Evolutionary conservation across 92 coral and sea anemone species (phyloP).

Genomic region (Paragorgia papillata): DNA sequence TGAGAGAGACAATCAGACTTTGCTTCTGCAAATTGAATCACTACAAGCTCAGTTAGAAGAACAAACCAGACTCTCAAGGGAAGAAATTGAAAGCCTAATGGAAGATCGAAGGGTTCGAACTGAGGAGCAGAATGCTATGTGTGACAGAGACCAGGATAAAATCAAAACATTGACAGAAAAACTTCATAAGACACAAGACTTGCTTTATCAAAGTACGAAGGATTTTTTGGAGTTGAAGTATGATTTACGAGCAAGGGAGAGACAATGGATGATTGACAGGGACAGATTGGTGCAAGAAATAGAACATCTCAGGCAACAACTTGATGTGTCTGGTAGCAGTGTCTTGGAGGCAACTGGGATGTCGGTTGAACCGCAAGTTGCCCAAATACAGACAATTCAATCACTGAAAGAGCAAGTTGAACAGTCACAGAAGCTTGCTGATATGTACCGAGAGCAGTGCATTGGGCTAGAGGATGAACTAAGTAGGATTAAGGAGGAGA

Average conservation of each 20-base stretch:
- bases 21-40: slow-evolving; percentile 88
- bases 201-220: slow-evolving; percentile 93
- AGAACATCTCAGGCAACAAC: slow-evolving; percentile 79
- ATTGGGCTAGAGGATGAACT: slow-evolving; percentile 96
- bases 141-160: slow-evolving; percentile 93
- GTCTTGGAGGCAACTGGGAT: slow-evolving; percentile 89
- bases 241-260: slow-evolving; percentile 90
- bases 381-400: slow-evolving; percentile 84
- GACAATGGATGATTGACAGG: slow-evolving; percentile 97
- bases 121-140: slow-evolving; percentile 94
- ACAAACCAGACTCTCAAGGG: slow-evolving; percentile 89
- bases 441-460: slow-evolving; percentile 98
- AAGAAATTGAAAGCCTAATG: slow-evolving; percentile 80
- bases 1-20: slow-evolving; percentile 78
- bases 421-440: slow-evolving; percentile 93
- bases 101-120: slow-evolving; percentile 90
- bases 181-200: slow-evolving; percentile 85
- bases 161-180: slow-evolving; percentile 88
- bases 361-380: slow-evolving; percentile 84
- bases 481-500: slow-evolving; percentile 83
- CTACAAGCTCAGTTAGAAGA: slow-evolving; percentile 95
- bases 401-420: slow-evolving; percentile 88
- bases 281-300: slow-evolving; percentile 87
- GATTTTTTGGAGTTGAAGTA: slow-evolving; percentile 93
- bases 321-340: slow-evolving; percentile 79